A percentile compares a stretch with the other conserved stretches of the same genome.
Conservation (phyloP, 2,113 vertebrate genomes). For the Perognathus longimembris region DNA sequence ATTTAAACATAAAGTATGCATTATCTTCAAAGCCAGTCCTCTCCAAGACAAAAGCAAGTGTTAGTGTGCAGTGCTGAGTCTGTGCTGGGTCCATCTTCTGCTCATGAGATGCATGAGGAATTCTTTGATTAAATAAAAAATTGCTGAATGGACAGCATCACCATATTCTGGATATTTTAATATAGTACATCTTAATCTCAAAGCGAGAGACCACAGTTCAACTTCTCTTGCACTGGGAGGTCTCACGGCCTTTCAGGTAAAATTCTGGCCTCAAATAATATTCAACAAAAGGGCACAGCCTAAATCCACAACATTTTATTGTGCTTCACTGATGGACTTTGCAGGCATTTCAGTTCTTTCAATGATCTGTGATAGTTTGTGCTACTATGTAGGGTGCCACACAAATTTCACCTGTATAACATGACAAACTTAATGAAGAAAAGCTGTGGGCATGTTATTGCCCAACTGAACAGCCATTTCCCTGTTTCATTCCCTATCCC, state of each 20-base stretch:
- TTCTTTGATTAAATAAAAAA: not conserved
- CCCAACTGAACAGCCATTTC: not conserved
- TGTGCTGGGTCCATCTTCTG: not conserved
- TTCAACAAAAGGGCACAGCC: not conserved
- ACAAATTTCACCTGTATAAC: not conserved
- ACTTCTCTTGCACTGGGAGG: not conserved
- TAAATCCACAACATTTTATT: not conserved
- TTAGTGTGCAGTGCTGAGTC: too few relatives aligned
- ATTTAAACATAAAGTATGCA: not conserved
- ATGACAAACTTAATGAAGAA: not conserved
- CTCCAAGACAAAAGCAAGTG: not conserved
- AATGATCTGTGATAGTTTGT: too few relatives aligned
- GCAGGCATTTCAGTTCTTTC: not conserved
- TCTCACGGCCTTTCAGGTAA: not conserved
- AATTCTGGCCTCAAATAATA: not conserved
- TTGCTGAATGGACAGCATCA: not conserved
- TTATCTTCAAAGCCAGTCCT: not conserved
- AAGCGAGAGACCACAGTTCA: not conserved
- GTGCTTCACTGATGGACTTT: too few relatives aligned
- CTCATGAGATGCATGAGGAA: not conserved
- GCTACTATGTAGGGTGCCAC: not conserved
- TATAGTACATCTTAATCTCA: conserved; percentile 2
- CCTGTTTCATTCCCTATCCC: not conserved
- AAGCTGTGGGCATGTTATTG: not conserved
- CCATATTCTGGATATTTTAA: not conserved